Percentiles rank a stretch among this genome's conserved stretches.
Conservation (phyloP, 2,113 vertebrate species). For the Pogona vitticeps region DNA sequence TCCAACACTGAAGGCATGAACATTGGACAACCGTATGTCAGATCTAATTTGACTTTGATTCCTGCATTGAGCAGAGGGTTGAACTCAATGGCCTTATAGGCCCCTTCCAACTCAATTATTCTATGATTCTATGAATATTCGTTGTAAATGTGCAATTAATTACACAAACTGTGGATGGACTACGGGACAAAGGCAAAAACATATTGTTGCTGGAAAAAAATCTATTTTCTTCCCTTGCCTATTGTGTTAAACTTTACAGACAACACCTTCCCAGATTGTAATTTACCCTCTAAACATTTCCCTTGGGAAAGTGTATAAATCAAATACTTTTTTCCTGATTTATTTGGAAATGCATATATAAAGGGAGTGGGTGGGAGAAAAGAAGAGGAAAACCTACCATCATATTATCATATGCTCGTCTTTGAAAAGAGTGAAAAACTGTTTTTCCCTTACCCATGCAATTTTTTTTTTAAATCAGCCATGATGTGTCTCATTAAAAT, state of each 20-base stretch:
- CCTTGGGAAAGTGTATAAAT: background rate
- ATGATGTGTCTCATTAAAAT: slow-evolving; percentile 61
- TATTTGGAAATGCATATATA: slow-evolving; percentile 15
- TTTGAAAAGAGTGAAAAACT: slow-evolving; percentile 39
- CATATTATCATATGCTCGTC: background rate
- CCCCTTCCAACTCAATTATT: too few relatives aligned
- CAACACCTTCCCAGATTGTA: background rate
- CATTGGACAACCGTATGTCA: too few relatives aligned
- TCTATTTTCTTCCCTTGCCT: background rate
- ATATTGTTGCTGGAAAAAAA: background rate
- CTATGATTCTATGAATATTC: background rate
- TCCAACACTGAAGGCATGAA: too few relatives aligned
- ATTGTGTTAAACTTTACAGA: background rate
- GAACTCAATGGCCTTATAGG: too few relatives aligned
- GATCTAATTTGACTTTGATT: too few relatives aligned
- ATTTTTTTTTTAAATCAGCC: background rate
- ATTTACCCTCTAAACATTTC: rapidly evolving
- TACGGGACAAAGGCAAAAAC: background rate
- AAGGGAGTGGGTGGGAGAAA: background rate
- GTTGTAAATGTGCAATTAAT: background rate
- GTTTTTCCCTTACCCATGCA: background rate
- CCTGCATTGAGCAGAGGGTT: too few relatives aligned
- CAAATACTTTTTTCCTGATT: background rate
- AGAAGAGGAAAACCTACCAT: background rate
- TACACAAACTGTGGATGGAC: background rate